Percentiles rank a stretch among this genome's conserved stretches.
phyloP scores from a whole-genome alignment of 2,888 invertebrate species.

The Oithona nana region DNA sequence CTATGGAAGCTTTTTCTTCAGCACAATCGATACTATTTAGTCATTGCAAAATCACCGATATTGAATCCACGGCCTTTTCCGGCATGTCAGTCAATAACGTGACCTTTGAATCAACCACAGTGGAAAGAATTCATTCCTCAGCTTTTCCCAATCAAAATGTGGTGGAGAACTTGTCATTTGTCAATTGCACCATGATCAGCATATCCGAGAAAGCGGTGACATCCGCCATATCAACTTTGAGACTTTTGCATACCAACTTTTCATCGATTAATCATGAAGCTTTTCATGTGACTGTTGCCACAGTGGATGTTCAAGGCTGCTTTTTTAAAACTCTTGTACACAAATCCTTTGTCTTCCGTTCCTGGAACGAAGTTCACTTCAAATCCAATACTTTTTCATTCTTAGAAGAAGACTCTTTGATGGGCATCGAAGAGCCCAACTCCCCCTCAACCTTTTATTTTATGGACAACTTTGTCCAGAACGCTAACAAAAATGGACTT shows the following conservation, averaged over 20 bases:
- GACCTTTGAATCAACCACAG: neutral
- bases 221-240: slow-evolving; percentile 5
- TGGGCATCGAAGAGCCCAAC: slow-evolving; percentile 1
- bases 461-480: neutral
- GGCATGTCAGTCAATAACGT: slow-evolving; percentile 3
- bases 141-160: slow-evolving; percentile 7
- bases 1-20: slow-evolving; percentile 1
- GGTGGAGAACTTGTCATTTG: neutral
- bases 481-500: slow-evolving; percentile 5
- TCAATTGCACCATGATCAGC: neutral
- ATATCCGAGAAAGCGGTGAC: neutral
- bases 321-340: neutral
- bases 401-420: neutral
- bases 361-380: neutral
- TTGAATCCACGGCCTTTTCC: neutral
- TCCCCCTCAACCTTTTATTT: neutral
- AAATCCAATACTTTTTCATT: neutral
- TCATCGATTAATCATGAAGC: neutral
- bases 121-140: neutral
- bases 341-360: neutral
- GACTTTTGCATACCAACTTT: neutral
- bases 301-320: neutral
- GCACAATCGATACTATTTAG: neutral
- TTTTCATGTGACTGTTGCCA: neutral
- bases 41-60: neutral